Evolutionary conservation across 2,113 vertebrate species (phyloP), one percentile per base, ranked within the genome.

Genomic region (Sinocyclocheilus anophthalmus): DNA sequence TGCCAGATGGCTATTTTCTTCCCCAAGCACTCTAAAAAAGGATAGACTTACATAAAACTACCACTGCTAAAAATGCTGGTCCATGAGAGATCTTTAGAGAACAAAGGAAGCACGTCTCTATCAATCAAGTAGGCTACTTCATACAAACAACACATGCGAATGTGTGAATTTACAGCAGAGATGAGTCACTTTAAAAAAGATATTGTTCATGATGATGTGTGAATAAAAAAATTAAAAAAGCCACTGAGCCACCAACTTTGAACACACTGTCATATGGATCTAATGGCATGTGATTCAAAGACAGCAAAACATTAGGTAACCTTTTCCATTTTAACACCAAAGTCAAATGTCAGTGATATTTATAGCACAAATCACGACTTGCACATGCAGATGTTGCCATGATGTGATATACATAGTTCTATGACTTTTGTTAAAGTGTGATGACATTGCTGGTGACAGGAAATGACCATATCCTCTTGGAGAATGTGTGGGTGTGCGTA

Each of bases 1-100:
- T 89, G 59, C 87, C 87, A 90, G 89, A 89, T 89, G 91, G 91
- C 92, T 95, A 94, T 95, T 95, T 91, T 90, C 33, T 93, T 92
- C 85, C 92, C 72, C 85, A 85, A 87, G 75, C 77, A 61, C 84
- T 87, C 79, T 84, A 86, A 86, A 83, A 87, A 78, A 83, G 33
- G 67, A 88, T 88, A 84, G 22, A 84, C 89, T 93, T 94, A 93
- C 69, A 76, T 91, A 93, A 94, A 87, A 77, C 84, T 53, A 53
- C 55, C 80, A 16, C 33, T 57, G 50, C 67, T 67, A 75, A 83
- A 57, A 70, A 77, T 77, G 76, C 33, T 55, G 26, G 50, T 50
- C 48, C 12, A 50, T 69, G 37, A 75, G 30, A 70, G 53, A 67
- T 63, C 14, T 84, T 80, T 63, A 77, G 57, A 76, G 81, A 85